A percentile compares a stretch with the other conserved stretches of the same genome.
phyloP scores from a whole-genome alignment of 2,888 invertebrate genomes.

The Philaethria dido region DNA sequence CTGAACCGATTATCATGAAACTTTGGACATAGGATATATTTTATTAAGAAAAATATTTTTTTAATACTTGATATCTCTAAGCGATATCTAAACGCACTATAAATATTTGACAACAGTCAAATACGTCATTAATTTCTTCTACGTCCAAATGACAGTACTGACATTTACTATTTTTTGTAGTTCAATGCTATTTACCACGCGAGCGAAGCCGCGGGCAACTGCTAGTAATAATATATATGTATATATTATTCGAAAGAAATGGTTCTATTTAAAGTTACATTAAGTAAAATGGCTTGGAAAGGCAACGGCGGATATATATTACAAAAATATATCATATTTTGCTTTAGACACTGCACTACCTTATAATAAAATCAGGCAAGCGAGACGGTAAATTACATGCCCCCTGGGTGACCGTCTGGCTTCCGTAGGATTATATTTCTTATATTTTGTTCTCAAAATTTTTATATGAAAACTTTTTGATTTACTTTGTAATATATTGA shows the following conservation, averaged over 20 bases:
- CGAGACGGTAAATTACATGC: conserved; percentile 13
- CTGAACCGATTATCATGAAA: too few species aligned
- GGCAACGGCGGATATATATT: neutral
- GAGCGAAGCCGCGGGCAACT: too few species aligned
- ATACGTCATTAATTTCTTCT: too few species aligned
- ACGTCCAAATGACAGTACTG: too few species aligned
- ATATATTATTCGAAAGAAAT: neutral
- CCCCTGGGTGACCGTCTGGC: conserved; percentile 24
- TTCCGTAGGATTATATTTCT: conserved; percentile 15
- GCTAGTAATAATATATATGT: too few species aligned
- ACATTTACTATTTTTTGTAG: too few species aligned
- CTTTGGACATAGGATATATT: too few species aligned
- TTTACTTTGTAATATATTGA: neutral
- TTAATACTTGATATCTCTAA: too few species aligned
- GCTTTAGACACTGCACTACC: conserved; percentile 13
- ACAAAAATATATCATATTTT: conserved; percentile 13
- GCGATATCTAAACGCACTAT: too few species aligned
- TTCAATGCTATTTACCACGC: too few species aligned
- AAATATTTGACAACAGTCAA: too few species aligned
- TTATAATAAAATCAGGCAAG: conserved; percentile 22
- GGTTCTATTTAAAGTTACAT: neutral
- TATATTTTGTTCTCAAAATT: conserved; percentile 1
- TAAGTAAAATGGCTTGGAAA: neutral
- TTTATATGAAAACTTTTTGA: conserved; percentile 6
- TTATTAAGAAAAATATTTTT: too few species aligned